Evolutionary conservation across 2,113 vertebrate species (phyloP).

Genomic region (Corydoras sp.): DNA sequence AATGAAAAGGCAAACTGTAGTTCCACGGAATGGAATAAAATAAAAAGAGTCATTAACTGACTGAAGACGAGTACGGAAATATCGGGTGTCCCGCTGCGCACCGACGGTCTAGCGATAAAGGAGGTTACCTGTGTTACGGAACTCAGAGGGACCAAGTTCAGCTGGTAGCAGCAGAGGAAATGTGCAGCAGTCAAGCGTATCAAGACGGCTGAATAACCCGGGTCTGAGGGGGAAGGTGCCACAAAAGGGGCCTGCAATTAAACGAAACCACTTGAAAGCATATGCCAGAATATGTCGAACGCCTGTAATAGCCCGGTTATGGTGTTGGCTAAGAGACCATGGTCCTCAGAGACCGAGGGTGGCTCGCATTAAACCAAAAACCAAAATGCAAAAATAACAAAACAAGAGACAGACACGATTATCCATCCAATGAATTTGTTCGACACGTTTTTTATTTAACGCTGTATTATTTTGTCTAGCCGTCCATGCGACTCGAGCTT

Average conservation of each 20-base stretch:
- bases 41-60: not conserved
- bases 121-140: not conserved
- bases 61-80: not conserved
- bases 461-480: no score
- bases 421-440: no score
- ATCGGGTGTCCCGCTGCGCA: not conserved
- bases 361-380: no score
- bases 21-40: no score
- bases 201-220: not conserved
- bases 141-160: not conserved
- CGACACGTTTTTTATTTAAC: no score
- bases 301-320: not conserved
- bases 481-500: no score
- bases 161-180: not conserved
- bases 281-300: not conserved
- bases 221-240: slow-evolving; percentile 1
- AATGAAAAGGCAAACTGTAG: no score
- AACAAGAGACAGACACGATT: no score
- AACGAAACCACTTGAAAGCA: not conserved
- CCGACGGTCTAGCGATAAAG: not conserved
- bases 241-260: slow-evolving; percentile 12
- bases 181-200: slow-evolving; percentile 5
- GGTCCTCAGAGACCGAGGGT: no score
- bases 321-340: not conserved
- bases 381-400: not conserved